Evolutionary conservation across 1,140 invertebrate species (phyloP).

Genomic region (Belonocnema kinseyi): DNA sequence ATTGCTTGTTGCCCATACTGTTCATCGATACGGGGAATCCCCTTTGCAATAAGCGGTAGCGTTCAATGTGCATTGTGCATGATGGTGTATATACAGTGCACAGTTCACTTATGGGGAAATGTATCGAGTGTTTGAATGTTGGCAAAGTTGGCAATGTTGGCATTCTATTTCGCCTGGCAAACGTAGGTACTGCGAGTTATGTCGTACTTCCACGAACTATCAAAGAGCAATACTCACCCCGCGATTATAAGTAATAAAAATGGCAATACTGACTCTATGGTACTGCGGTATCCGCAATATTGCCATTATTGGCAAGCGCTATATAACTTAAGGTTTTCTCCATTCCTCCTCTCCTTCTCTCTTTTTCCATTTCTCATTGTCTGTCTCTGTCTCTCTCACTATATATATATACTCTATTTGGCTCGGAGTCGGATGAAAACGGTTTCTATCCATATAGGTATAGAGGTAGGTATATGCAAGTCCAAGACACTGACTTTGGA

Average conservation of each 20-base stretch:
- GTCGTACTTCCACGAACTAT: constrained; percentile 14
- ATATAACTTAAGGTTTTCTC: constrained; percentile 51
- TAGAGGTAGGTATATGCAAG: constrained; percentile 35
- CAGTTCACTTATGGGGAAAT: no score
- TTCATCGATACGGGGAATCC: no score
- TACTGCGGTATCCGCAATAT: constrained; percentile 46
- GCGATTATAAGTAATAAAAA: constrained; percentile 42
- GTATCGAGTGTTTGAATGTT: no score
- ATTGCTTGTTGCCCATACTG: no score
- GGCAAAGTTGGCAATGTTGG: background rate
- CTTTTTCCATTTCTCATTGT: constrained; percentile 36
- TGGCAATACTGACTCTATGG: constrained; percentile 41
- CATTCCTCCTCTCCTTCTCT: constrained; percentile 3
- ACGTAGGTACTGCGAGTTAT: background rate
- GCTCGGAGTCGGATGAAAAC: constrained; percentile 24
- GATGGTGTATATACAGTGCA: no score
- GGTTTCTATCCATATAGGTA: constrained; percentile 36
- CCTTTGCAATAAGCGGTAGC: no score
- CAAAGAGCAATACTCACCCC: constrained; percentile 21
- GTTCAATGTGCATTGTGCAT: no score
- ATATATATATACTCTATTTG: constrained; percentile 1
- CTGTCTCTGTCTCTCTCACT: background rate
- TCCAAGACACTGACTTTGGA: constrained; percentile 36
- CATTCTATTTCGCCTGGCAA: background rate
- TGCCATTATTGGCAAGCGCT: constrained; percentile 55